Conservation (phyloP, 1,140 invertebrate genomes). For the Teleogryllus occipitalis region DNA sequence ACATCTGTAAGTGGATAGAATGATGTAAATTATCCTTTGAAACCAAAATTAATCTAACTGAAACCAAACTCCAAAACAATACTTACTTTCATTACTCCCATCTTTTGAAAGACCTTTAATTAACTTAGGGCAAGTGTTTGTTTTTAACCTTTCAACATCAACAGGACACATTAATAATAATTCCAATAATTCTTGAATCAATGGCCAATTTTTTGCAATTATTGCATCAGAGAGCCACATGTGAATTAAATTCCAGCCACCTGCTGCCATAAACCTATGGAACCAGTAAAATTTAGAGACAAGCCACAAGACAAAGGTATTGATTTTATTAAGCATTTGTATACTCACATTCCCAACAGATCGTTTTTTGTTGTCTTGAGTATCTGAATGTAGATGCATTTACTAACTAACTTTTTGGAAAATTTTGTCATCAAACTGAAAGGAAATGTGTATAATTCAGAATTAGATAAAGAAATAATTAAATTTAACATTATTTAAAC, state of each 20-base stretch:
- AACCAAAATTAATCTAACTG: neutral
- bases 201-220: slow-evolving; percentile 69
- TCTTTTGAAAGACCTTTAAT: slow-evolving; percentile 82
- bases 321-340: neutral
- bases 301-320: neutral
- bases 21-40: neutral
- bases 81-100: slow-evolving; percentile 63
- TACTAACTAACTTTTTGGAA: slow-evolving; percentile 90
- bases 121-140: slow-evolving; percentile 83
- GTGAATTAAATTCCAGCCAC: slow-evolving; percentile 83
- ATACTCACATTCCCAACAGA: slow-evolving; percentile 66
- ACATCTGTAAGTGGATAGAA: slow-evolving; percentile 47
- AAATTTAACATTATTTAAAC: no score
- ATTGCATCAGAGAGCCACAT: slow-evolving; percentile 82
- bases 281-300: slow-evolving; percentile 48
- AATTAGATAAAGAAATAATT: neutral
- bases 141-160: slow-evolving; percentile 78
- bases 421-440: slow-evolving; percentile 89
- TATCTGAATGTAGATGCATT: slow-evolving; percentile 92
- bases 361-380: slow-evolving; percentile 78
- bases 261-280: slow-evolving; percentile 73
- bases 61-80: slow-evolving; percentile 9
- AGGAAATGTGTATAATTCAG: slow-evolving; percentile 32
- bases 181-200: slow-evolving; percentile 77
- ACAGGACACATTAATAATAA: slow-evolving; percentile 77